Conservation (phyloP, 2,888 invertebrate genomes). For the Iselma pallidipennis region DNA sequence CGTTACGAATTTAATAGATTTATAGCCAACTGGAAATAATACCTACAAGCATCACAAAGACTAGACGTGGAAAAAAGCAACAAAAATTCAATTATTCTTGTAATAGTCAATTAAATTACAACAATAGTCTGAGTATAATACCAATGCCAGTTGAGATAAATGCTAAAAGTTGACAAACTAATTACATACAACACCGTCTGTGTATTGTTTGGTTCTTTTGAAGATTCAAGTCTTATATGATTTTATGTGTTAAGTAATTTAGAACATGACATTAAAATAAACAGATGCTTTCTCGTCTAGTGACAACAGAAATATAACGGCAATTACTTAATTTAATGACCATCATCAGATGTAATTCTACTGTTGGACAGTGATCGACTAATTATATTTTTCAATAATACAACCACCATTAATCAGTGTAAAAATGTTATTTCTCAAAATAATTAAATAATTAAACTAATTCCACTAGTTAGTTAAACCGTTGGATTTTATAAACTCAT, state of each 20-base stretch:
- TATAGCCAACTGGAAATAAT: not conserved
- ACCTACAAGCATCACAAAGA: not conserved
- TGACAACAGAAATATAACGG: constrained; percentile 7
- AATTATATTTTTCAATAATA: not conserved
- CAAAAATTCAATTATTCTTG: no score
- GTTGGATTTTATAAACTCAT: no score
- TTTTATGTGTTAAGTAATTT: not conserved
- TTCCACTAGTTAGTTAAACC: no score
- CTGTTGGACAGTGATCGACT: not conserved
- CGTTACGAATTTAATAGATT: no score
- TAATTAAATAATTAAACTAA: no score
- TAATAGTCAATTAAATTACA: not conserved
- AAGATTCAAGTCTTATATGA: not conserved
- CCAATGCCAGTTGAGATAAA: no score
- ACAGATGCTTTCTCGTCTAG: not conserved
- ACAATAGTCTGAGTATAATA: not conserved
- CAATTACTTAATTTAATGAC: constrained; percentile 5
- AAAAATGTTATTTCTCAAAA: no score
- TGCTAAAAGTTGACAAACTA: not conserved
- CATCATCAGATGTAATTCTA: not conserved
- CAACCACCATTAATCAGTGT: not conserved
- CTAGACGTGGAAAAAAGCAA: not conserved
- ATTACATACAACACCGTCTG: not conserved
- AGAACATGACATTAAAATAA: not conserved
- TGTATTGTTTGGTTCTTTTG: not conserved